Evolutionary conservation across 2,797 vertebrate species (phyloP), one percentile per base, ranked within the genome.

Genomic region (Typhlichthys eigenmanni): DNA sequence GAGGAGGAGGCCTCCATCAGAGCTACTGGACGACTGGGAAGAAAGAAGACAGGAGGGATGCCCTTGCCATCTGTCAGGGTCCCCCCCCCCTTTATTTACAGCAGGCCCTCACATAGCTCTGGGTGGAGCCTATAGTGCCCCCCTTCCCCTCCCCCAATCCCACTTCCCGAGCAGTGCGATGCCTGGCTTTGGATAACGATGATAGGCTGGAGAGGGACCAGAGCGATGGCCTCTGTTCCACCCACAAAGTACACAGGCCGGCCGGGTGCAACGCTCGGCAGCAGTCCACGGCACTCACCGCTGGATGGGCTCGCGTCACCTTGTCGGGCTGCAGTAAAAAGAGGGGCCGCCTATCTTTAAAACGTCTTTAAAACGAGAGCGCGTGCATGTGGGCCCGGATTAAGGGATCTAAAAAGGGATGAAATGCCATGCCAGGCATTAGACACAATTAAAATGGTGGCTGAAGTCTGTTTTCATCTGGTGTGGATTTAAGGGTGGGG

Each of bases 391-490:
- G 81, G 71, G 79, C 69, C 24, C 57, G 80, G 82, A 84, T 84
- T 81, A 86, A 73, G 59, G 85, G 76, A 85, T 83, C 55, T 69
- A 82, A 69, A 11, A 34, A 49, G 62, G 78, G 72, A 85, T 84
- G 69, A 75, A 69, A 82, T 67, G 72, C 63, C 47, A 55, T 70
- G 76, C 77, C 75, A 76, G 60, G 73, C 78, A 72, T 83, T 85
- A 81, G 76, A 80, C 70, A 77, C 84, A 85, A 83, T 86, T 88
- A 83, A 83, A 82, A 87, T 78, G 76, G 79, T 68, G 79, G 69
- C 81, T 74, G 58, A 76, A 57, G 68, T 78, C 66, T 80, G 72
- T 87, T 79, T 81, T 81, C 69, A 77, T 76, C 82, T 70, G 58
- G 75, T 60, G 64, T 81, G 56, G 74, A 78, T 81, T 78, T 74